Evolutionary conservation across 2,888 invertebrate genomes (phyloP), one percentile per base, ranked within the genome.

Genomic region (Diachrysia chrysitis): DNA sequence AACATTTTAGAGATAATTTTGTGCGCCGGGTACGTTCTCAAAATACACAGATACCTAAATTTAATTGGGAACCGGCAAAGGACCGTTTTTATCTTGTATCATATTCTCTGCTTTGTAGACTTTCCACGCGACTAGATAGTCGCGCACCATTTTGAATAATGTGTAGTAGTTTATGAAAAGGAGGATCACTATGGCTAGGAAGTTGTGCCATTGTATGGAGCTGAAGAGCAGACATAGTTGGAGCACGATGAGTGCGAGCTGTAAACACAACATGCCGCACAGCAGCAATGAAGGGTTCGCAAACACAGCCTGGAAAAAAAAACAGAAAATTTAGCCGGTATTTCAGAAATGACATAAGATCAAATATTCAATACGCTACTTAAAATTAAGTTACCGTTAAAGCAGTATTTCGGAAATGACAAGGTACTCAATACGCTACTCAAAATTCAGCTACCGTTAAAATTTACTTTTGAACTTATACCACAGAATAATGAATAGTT

Each of bases 81-180:
- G 32, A 48, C 76, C 80, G 65, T 92, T 93, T 83, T 96, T 97
- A 72, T 96, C 96, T 83, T 97, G 97, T 87, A 97, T 96, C 87
- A 96, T 95, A 78, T 96, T 96, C 85, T 97, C 97, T 0, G 97
- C 96, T 83, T 96, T 96, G 86, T 98, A 98, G 14, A 98, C 97
- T 86, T 97, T 97, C 96, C 97, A 97, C 62, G 98, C 97, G 35
- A 99, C 97, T 5, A 98, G 94, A 87, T 97, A 98, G 91, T 99
- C 98, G 54, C 99, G 96, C 35, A 97, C 96, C 79, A 99, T 96
- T 92, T 98, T 98, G 90, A 98, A 99, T 55, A 99, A 95, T 0
- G 98, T 98, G 86, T 98, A 98, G 92, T 99, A 99, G 92, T 99
- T 99, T 74, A 98, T 98, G 87, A 99, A 97, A 42, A 99, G 96